Evolutionary conservation across 2,888 invertebrate species (phyloP).

Genomic region (Magallana nippona): DNA sequence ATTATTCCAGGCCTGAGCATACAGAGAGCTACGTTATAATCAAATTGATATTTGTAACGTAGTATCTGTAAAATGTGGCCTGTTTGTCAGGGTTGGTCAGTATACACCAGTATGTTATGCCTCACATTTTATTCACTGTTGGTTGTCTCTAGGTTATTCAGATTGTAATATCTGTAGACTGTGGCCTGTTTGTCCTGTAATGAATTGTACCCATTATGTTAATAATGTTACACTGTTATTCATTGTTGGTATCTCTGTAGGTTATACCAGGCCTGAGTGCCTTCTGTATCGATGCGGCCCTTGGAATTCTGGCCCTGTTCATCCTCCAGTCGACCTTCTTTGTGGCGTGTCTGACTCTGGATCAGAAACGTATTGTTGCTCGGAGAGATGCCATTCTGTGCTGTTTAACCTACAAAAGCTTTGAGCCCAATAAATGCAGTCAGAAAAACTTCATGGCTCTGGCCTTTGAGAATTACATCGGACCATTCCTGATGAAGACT

Average conservation of each 20-base stretch:
- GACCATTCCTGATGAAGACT: constrained; percentile 84
- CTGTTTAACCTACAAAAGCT: constrained; percentile 84
- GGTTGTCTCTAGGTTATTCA: too few species aligned
- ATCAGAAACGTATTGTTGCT: constrained; percentile 81
- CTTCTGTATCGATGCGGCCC: constrained; percentile 90
- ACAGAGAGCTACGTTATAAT: background rate
- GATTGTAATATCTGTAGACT: too few species aligned
- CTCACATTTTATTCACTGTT: too few species aligned
- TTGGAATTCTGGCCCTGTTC: constrained; percentile 88
- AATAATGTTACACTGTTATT: background rate
- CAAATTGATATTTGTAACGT: too few species aligned
- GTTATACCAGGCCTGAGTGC: constrained; percentile 90
- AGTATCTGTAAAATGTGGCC: too few species aligned
- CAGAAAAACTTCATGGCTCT: constrained; percentile 83
- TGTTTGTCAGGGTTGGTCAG: too few species aligned
- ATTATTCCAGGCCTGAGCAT: constrained; percentile 81
- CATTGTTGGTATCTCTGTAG: constrained; percentile 76
- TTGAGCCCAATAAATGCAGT: constrained; percentile 82
- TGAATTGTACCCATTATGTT: background rate
- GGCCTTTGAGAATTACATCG: constrained; percentile 84
- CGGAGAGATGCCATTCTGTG: constrained; percentile 78
- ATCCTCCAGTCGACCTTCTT: constrained; percentile 88
- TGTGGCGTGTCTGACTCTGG: constrained; percentile 88
- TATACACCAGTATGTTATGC: too few species aligned
- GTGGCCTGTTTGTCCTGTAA: too few species aligned